Evolutionary conservation across 2,888 invertebrate species (phyloP).

Genomic region (Leptopilina drosophilae): DNA sequence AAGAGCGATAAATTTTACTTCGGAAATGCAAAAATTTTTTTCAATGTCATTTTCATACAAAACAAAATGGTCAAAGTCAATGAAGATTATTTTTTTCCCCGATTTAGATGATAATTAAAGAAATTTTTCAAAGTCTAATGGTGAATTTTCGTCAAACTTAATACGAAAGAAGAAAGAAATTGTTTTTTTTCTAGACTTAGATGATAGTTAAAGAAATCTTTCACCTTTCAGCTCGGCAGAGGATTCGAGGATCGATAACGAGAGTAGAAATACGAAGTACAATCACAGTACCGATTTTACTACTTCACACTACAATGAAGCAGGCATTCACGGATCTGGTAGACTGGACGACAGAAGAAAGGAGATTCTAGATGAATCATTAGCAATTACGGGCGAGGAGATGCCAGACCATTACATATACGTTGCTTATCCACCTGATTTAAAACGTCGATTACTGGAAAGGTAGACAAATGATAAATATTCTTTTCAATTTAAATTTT

Average conservation of each 20-base stretch:
- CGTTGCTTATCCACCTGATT: slow-evolving; percentile 91
- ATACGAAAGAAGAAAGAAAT: too few relatives aligned
- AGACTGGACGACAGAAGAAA: slow-evolving; percentile 66
- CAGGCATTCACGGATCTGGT: slow-evolving; percentile 60
- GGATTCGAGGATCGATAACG: slow-evolving; percentile 62
- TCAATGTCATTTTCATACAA: too few relatives aligned
- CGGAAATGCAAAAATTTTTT: too few relatives aligned
- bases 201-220: neutral
- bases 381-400: slow-evolving; percentile 65
- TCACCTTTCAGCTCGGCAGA: slow-evolving; percentile 53
- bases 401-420: slow-evolving; percentile 86
- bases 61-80: too few relatives aligned
- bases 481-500: neutral
- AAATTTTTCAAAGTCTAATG: too few relatives aligned
- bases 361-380: slow-evolving; percentile 64
- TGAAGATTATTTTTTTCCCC: too few relatives aligned
- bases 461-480: slow-evolving; percentile 79
- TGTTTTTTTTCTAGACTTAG: too few relatives aligned
- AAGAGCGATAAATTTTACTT: too few relatives aligned
- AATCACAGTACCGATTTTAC: slow-evolving; percentile 59
- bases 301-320: slow-evolving; percentile 62
- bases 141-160: too few relatives aligned
- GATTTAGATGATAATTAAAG: too few relatives aligned
- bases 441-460: slow-evolving; percentile 89
- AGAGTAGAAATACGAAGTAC: slow-evolving; percentile 68